Conservation (phyloP, 92 coral and sea anemone species). For the Virgularia gustaviana region DNA sequence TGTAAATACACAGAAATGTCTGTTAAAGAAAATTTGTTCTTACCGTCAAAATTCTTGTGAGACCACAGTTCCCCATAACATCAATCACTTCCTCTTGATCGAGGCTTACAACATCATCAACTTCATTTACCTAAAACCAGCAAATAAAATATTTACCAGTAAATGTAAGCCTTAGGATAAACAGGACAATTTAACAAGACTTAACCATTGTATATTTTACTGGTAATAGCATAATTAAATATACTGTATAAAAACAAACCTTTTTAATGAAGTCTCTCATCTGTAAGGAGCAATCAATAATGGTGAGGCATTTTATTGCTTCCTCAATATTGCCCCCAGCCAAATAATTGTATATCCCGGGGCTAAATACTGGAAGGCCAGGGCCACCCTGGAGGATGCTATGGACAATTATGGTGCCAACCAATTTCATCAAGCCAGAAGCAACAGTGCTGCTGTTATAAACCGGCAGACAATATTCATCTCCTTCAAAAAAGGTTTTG, state of each 20-base stretch:
- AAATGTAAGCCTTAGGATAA: too few relatives aligned
- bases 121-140: too few relatives aligned
- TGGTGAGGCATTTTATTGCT: slow-evolving; percentile 50
- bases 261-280: slow-evolving; percentile 21
- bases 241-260: neutral
- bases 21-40: too few relatives aligned
- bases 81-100: too few relatives aligned
- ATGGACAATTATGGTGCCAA: slow-evolving; percentile 63
- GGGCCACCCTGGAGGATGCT: slow-evolving; percentile 59
- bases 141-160: too few relatives aligned
- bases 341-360: slow-evolving; percentile 50
- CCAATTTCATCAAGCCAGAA: slow-evolving; percentile 60
- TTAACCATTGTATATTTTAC: neutral
- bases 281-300: slow-evolving; percentile 52
- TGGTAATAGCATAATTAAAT: neutral
- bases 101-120: too few relatives aligned
- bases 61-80: too few relatives aligned
- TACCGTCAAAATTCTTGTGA: too few relatives aligned
- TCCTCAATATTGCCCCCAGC: slow-evolving; percentile 50
- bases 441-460: slow-evolving; percentile 48
- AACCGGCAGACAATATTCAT: slow-evolving; percentile 21
- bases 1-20: too few relatives aligned
- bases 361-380: slow-evolving; percentile 61
- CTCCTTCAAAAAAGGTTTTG: slow-evolving; percentile 51
- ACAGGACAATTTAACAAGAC: too few relatives aligned